Base-by-base conservation (phyloP, 2,888 invertebrate genomes). In the Heteropelma amictum region DNA sequence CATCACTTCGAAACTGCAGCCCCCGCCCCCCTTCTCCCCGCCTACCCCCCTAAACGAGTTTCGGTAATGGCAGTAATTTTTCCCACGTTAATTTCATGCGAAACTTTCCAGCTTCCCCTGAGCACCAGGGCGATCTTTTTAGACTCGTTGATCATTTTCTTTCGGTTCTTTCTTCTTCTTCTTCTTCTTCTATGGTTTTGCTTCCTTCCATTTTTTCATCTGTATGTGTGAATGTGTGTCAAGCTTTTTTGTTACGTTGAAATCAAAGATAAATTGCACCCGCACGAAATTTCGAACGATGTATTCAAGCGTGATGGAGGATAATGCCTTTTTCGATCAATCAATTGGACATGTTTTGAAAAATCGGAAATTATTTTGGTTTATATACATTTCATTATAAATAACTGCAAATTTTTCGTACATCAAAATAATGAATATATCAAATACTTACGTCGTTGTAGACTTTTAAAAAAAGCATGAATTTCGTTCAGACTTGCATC, bases 51-150 rank as follows among this genome's bases (percentile, higher is more conserved):
- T 1, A 28, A 64, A 54, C 61, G 45, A 64, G 45, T 21, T 54
- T 72, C 72, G 63, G 77, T 80, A 85, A 83, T 84, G 79, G 80
- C 81, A 77, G 82, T 83, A 79, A 83, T 85, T 83, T 83, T 84
- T 84, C 82, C 77, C 72, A 74, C 82, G 81, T 83, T 84, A 83
- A 84, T 85, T 85, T 82, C 80, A 80, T 78, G 83, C 82, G 77
- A 81, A 84, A 85, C 81, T 84, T 84, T 81, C 71, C 81, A 75
- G 81, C 77, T 77, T 77, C 75, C 49, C 65, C 58, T 49, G 58
- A 26, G 61, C 56, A 23, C 56, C 54, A 53, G 64, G 53, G 51
- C 51, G 61, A 54, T 40, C 51, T 54, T 42, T 58, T 67, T 60
- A 45, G 26, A 28, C 60, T 5, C 33, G 56, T 63, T 63, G 42